These are phyloP conservation scores for Pangasianodon gigas DNA, from an alignment of 2,113 vertebrate genomes.

Conservation along the genomic window DNA sequence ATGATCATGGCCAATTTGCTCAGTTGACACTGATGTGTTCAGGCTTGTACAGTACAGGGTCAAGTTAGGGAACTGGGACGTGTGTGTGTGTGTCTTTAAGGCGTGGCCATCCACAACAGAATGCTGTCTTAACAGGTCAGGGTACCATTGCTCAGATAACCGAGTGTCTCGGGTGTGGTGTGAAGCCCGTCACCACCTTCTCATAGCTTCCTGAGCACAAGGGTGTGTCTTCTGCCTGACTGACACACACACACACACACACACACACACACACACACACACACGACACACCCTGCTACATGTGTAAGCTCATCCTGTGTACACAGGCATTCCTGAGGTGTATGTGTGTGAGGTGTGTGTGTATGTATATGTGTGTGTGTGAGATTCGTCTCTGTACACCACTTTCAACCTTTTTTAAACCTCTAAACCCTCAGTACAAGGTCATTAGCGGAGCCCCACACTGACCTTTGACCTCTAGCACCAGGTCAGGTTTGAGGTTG, in stretches of 20 bases:
- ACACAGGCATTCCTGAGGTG: background rate
- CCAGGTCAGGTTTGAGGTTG: conserved; percentile 83
- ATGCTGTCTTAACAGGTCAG: conserved; percentile 14
- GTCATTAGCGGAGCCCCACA: background rate
- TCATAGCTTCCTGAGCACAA: background rate
- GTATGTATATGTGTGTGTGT: background rate
- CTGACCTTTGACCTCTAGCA: conserved; percentile 96
- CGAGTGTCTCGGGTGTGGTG: conserved; percentile 1
- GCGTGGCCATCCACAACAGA: background rate
- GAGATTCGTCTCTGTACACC: background rate
- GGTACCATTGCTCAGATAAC: background rate
- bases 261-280: conserved; percentile 23
- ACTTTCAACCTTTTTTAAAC: background rate
- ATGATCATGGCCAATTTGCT: background rate
- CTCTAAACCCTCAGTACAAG: background rate
- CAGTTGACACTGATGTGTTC: background rate
- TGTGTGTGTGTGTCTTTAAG: background rate
- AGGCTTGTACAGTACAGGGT: background rate
- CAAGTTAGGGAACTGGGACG: background rate
- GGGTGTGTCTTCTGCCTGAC: conserved; percentile 26
- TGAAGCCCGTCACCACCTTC: background rate
- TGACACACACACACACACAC: conserved; percentile 2
- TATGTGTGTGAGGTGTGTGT: background rate
- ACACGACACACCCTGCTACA: conserved; percentile 23
- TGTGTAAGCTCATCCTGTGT: conserved; percentile 18